Evolutionary conservation across 35 echinoderm and acorn worm species (phyloP).

Genomic region (Diadema setosum): DNA sequence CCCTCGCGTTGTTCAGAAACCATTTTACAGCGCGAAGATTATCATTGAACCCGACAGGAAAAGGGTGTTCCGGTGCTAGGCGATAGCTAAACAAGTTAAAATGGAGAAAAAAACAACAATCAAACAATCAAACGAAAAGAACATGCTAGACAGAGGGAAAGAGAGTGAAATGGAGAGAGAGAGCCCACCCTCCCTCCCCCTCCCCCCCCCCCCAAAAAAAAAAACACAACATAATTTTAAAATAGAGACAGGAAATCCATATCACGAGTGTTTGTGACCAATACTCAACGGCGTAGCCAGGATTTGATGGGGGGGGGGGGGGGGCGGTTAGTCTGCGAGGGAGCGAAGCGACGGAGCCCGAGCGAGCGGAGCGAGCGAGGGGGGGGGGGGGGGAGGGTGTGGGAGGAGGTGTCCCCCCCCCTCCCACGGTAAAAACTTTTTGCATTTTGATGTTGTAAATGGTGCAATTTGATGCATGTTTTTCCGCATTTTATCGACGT

Average conservation of each 20-base stretch:
- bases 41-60: slow-evolving; percentile 71
- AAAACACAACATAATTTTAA: background rate
- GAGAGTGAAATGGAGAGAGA: background rate
- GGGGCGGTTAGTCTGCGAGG: too few relatives aligned
- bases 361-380: too few relatives aligned
- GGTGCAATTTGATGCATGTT: too few relatives aligned
- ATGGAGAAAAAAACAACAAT: background rate
- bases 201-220: background rate
- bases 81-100: slow-evolving; percentile 49
- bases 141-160: background rate
- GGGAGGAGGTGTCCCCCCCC: too few relatives aligned
- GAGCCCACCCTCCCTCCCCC: background rate
- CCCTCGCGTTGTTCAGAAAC: slow-evolving; percentile 46
- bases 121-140: background rate
- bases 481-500: too few relatives aligned
- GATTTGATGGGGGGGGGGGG: too few relatives aligned
- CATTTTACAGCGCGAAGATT: slow-evolving; percentile 54
- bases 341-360: too few relatives aligned
- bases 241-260: background rate
- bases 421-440: too few relatives aligned
- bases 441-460: too few relatives aligned
- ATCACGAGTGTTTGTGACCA: too few relatives aligned
- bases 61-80: slow-evolving; percentile 73
- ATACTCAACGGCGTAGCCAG: too few relatives aligned
- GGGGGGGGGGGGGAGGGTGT: too few relatives aligned